Evolutionary conservation across 2,888 invertebrate species (phyloP).

Genomic region (Lottia scabra): DNA sequence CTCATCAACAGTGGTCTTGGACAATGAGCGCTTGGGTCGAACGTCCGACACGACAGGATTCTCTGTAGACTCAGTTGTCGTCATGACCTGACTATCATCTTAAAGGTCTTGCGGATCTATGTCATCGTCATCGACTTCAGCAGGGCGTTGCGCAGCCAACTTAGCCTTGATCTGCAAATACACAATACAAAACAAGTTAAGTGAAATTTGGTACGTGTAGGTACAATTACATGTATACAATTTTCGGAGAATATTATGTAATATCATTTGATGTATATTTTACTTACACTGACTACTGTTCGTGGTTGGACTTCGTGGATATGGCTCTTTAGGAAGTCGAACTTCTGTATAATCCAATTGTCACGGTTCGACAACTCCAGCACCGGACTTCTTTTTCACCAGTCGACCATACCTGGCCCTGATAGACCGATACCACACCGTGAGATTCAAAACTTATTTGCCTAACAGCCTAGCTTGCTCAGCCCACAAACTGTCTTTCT

Average conservation of each 20-base stretch:
- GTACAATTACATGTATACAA: neutral
- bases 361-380: constrained; percentile 22
- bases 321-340: constrained; percentile 21
- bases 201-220: neutral
- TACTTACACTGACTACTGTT: neutral
- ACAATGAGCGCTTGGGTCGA: neutral
- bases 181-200: constrained; percentile 13
- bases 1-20: constrained; percentile 1
- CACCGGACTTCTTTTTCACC: constrained; percentile 30
- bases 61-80: neutral
- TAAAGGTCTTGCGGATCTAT: constrained; percentile 2
- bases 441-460: neutral
- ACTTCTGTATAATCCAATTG: constrained; percentile 25
- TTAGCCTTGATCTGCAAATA: constrained; percentile 1
- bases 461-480: neutral
- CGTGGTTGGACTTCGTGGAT: constrained; percentile 2
- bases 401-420: constrained; percentile 12
- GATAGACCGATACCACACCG: neutral
- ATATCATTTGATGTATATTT: neutral
- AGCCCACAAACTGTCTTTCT: neutral
- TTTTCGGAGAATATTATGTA: neutral
- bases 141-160: constrained; percentile 7
- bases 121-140: neutral
- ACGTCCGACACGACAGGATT: constrained; percentile 4
- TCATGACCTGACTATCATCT: constrained; percentile 10